Evolutionary conservation across 2,797 vertebrate genomes (phyloP).

Genomic region (Crocidura indochinensis): DNA sequence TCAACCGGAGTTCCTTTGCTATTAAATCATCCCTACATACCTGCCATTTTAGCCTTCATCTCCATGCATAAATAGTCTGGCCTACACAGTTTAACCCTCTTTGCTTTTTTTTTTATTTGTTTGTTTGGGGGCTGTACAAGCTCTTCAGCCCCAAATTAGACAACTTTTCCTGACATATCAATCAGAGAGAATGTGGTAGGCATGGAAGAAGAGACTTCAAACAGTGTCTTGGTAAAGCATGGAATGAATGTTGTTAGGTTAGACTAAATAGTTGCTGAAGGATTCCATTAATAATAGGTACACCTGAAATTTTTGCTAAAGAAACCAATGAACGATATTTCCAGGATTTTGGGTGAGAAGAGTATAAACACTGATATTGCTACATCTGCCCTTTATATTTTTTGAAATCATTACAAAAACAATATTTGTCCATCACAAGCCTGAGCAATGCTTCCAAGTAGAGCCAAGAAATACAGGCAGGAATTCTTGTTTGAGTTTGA

Average conservation of each 20-base stretch:
- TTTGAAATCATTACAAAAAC: conserved; percentile 25
- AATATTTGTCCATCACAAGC: conserved; percentile 38
- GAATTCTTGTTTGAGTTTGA: conserved; percentile 37
- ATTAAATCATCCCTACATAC: too few species aligned
- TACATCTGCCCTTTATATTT: not conserved
- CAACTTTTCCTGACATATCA: not conserved
- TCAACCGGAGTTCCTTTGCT: too few species aligned
- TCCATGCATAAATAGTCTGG: not conserved
- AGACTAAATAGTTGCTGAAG: not conserved
- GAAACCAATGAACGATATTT: too few species aligned
- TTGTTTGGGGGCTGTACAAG: too few species aligned
- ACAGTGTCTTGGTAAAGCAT: not conserved
- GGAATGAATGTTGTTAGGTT: not conserved
- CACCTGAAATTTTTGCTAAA: not conserved
- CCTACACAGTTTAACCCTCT: not conserved
- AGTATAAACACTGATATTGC: not conserved
- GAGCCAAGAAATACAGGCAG: not conserved
- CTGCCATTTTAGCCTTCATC: too few species aligned
- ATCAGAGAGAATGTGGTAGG: not conserved
- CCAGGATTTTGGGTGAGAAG: conserved; percentile 86
- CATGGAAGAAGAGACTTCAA: not conserved
- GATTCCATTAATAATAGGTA: not conserved
- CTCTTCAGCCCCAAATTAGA: not conserved
- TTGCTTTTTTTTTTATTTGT: not conserved
- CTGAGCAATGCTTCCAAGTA: not conserved